Evolutionary conservation across 37 sponge, comb jelly and placozoan genomes (phyloP).

Genomic region (Geodia barretti): DNA sequence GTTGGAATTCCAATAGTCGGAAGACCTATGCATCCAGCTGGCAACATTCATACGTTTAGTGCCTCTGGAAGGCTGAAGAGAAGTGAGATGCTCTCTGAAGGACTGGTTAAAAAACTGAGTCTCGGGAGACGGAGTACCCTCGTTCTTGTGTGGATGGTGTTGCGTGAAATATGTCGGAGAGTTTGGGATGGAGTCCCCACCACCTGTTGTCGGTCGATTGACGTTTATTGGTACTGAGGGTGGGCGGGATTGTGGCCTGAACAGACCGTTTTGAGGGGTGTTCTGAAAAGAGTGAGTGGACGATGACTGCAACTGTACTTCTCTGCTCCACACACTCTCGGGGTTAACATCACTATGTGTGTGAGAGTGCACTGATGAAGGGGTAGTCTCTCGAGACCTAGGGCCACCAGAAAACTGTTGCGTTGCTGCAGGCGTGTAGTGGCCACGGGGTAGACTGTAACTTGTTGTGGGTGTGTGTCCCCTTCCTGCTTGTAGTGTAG

Average conservation of each 20-base stretch:
- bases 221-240: too few species aligned
- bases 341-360: neutral
- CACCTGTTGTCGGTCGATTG: neutral
- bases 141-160: neutral
- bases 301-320: too few species aligned
- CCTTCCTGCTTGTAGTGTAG: neutral
- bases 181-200: slow-evolving; percentile 3
- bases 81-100: slow-evolving; percentile 1
- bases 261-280: neutral
- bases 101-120: neutral
- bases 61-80: neutral
- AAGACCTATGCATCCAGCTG: neutral
- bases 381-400: neutral
- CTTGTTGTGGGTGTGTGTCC: neutral
- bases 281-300: neutral
- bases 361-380: neutral
- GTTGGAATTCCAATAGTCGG: neutral
- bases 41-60: neutral
- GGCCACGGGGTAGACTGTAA: slow-evolving; percentile 1
- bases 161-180: slow-evolving; percentile 12
- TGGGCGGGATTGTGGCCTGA: neutral
- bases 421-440: neutral
- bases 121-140: neutral
- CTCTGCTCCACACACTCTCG: neutral
- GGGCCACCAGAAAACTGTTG: neutral